Evolutionary conservation across 1,140 invertebrate genomes (phyloP), one percentile per base, ranked within the genome.

Genomic region (Drosophila mayri): DNA sequence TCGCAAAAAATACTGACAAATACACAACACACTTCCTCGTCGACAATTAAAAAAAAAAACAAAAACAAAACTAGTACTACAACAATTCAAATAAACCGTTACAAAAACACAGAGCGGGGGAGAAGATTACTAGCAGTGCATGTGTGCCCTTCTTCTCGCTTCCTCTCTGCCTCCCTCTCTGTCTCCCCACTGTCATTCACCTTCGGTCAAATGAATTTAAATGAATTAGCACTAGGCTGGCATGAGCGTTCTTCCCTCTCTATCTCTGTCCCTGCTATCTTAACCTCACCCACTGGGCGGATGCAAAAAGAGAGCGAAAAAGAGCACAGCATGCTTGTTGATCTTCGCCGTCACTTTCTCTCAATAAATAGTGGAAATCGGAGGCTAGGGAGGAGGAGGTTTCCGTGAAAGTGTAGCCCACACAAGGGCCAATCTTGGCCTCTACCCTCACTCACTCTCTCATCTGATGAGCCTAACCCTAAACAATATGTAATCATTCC

Each of bases 341-440:
- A 61, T 59, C 38, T 32, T 38, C 18, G n/a, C 60, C 55, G 44
- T 74, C 65, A 84, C 84, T 87, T 87, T 87, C 84, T 88, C 84
- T 87, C 77, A 84, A 84, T 67, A 88, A 80, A 77, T 77, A 77
- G 79, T 88, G 65, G 43, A 88, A 82, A 86, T 86, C 75, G 25
- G 25, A 25, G 5, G 25, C 3, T 4, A 4, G 3, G 25, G 25
- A 4, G 25, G 25, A 71, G 75, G 59, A 67, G 59, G 62, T 87
- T 78, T 49, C 67, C 76, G 84, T 83, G 73, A 88, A 84, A 84
- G 85, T 87, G 65, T 75, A 60, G 67, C 49, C 30, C 32, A 46
- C 44, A 41, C 41, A 54, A 38, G 46, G 61, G 59, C 63, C 59
- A 78, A 57, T 40, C 28, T 52, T 22, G 28, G 9, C 20, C 18